Base-by-base conservation (phyloP, 2,888 invertebrate genomes). In the Clunio marinus region DNA sequence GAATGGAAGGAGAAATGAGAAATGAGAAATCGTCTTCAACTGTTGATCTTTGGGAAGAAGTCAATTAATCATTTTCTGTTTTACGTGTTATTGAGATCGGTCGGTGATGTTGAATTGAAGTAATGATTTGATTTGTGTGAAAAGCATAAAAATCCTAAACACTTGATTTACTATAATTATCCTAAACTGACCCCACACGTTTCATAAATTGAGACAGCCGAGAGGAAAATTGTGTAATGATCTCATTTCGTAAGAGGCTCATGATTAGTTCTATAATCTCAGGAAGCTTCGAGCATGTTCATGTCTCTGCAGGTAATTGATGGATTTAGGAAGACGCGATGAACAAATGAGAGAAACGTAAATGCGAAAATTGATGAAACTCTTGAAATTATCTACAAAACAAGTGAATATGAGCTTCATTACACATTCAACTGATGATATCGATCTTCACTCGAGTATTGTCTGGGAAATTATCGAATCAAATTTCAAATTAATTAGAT, bases 151-250 rank as follows among this genome's bases (percentile, higher is more conserved):
- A 51, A 4, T 17, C 22, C 20, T 22, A 20, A 32, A 51, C 51
- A 51, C 51, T 20, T 17, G 51, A 51, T 17, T 51, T 20, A 51
- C 51, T 8, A 20, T 17, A 51, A 51, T 51, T 51, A 51, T 51
- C 51, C 17, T 41, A 51, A 15, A 20, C 51, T 51, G 51, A 51
- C 51, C 51, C 10, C 51, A 51, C 51, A 51, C 51, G 51, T 17
- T 17, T 10, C 17, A 51, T 17, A 8, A 51, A 51, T 4, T 8
- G 51, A 51, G 17, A 51, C 2, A n/a, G n/a, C n/a, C n/a, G n/a
- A n/a, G 15, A 41, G 15, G 41, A 10, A 41, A 41, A 41, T 41
- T 41, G 3, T n/a, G n/a, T 41, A 41, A 41, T 41, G 41, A 5
- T 41, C 32, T 32, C n/a, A n/a, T n/a, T n/a, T n/a, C n/a, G n/a